Percentiles rank a stretch among this genome's conserved stretches.
Evolutionary conservation across 2,888 invertebrate species (phyloP).

Genomic region (Dioctria rufipes): DNA sequence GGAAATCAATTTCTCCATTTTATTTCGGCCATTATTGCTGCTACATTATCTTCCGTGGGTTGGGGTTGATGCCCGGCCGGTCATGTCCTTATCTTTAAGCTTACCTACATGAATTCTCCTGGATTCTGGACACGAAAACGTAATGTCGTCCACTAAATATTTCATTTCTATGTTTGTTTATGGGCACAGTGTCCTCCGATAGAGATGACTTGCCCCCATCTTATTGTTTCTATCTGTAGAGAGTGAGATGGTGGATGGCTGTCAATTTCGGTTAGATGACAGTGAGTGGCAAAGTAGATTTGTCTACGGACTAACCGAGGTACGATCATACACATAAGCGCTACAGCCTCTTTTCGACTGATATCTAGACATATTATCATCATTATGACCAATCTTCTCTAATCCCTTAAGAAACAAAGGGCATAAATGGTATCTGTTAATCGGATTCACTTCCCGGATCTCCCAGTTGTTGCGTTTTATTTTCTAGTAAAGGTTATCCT

Average conservation of each 20-base stretch:
- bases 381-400: too few relatives aligned
- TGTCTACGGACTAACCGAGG: too few relatives aligned
- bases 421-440: too few relatives aligned
- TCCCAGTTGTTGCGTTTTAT: too few relatives aligned
- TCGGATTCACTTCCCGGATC: too few relatives aligned
- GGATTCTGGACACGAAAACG: slow-evolving; percentile 41
- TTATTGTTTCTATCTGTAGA: slow-evolving; percentile 12
- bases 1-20: slow-evolving; percentile 51
- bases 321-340: too few relatives aligned
- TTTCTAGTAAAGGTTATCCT: too few relatives aligned
- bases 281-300: too few relatives aligned
- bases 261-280: too few relatives aligned
- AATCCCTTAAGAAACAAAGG: too few relatives aligned
- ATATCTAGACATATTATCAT: too few relatives aligned
- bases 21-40: slow-evolving; percentile 48
- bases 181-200: background rate
- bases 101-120: background rate
- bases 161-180: slow-evolving; percentile 47
- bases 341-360: too few relatives aligned
- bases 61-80: background rate
- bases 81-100: slow-evolving; percentile 8
- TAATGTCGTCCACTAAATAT: slow-evolving; percentile 47
- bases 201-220: slow-evolving; percentile 24
- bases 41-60: slow-evolving; percentile 41
- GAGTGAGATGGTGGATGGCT: background rate